phyloP scores from a whole-genome alignment of 2,797 vertebrate species.

The Enteromius paludinosus region DNA sequence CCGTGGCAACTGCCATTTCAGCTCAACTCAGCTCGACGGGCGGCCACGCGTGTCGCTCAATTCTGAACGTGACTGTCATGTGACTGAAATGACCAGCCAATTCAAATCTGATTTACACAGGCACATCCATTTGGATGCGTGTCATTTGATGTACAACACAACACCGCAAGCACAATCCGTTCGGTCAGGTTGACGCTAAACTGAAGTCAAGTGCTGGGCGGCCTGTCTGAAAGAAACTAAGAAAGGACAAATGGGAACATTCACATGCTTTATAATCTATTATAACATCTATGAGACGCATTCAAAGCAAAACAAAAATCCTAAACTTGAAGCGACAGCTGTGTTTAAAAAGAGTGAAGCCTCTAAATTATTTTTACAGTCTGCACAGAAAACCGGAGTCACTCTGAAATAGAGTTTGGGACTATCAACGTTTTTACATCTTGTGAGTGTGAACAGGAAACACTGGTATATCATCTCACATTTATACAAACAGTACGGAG shows the following conservation, averaged over 20 bases:
- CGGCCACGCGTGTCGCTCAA: not conserved
- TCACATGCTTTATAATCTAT: not conserved
- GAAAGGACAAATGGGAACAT: not conserved
- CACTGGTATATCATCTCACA: not conserved
- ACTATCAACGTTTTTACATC: not conserved
- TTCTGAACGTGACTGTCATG: constrained; percentile 29
- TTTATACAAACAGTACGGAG: not conserved
- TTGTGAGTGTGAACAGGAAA: not conserved
- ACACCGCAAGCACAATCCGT: not conserved
- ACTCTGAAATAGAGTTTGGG: not conserved
- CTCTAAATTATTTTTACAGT: not conserved
- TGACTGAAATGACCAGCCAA: constrained; percentile 40
- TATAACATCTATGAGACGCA: not conserved
- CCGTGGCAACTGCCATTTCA: constrained; percentile 35
- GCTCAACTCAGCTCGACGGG: constrained; percentile 2
- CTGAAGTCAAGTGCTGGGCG: not conserved
- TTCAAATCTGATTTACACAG: constrained; percentile 35
- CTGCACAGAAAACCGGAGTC: not conserved
- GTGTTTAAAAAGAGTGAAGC: not conserved
- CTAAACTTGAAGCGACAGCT: too few relatives aligned
- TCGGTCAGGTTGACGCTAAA: not conserved
- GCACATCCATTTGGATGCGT: constrained; percentile 4
- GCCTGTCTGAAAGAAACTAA: not conserved
- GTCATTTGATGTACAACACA: constrained; percentile 12
- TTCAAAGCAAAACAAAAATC: not conserved